Evolutionary conservation across 2,113 vertebrate species (phyloP).

Genomic region (Gnathonemus echidnorhynchus): DNA sequence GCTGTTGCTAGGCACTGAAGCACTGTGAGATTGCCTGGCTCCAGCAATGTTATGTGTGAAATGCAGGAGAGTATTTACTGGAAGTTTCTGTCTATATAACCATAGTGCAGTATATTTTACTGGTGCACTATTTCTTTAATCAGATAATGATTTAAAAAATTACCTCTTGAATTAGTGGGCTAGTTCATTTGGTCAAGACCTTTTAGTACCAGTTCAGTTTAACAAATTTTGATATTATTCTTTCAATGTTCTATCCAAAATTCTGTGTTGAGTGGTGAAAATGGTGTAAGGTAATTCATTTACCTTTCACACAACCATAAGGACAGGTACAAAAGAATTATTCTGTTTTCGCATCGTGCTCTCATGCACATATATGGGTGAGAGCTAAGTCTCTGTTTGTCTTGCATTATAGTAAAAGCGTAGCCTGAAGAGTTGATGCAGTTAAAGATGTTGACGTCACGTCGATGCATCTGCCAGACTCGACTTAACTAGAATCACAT

Average conservation of each 20-base stretch:
- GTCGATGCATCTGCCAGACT: not conserved
- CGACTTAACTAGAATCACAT: not conserved
- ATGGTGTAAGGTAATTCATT: not conserved
- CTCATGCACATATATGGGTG: not conserved
- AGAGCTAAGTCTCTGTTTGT: not conserved
- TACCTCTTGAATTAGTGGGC: not conserved
- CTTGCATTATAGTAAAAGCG: not conserved
- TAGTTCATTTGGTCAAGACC: not conserved
- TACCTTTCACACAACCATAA: not conserved
- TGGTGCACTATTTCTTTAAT: not conserved
- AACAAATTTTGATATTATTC: not conserved
- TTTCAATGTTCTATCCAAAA: not conserved
- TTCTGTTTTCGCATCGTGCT: not conserved
- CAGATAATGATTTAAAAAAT: not conserved
- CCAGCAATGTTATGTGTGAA: not conserved
- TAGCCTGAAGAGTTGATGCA: not conserved
- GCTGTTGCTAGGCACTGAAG: constrained; percentile 6
- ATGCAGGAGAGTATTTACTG: not conserved
- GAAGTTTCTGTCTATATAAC: not conserved
- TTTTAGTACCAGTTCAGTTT: not conserved
- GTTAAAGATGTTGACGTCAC: not conserved
- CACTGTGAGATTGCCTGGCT: not conserved
- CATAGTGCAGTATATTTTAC: not conserved
- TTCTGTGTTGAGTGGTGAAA: not conserved
- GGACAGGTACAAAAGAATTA: not conserved